Evolutionary conservation across 37 sponge, comb jelly and placozoan species (phyloP), one percentile per base, ranked within the genome.

Genomic region (Diacarnus erythraeanus): DNA sequence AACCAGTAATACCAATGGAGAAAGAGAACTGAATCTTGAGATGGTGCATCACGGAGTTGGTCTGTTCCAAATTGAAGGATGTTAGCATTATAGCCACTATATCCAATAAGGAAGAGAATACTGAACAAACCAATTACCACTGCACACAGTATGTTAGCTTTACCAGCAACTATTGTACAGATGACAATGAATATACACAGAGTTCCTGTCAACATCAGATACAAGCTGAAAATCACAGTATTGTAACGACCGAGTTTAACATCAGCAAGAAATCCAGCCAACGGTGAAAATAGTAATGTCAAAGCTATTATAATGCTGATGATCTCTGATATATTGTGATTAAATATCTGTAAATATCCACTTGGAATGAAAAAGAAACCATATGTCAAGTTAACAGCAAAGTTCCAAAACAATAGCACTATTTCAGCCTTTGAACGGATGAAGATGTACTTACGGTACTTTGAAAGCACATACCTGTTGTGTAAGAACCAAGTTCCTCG

Each of bases 181-280:
- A 47, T 47, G 12, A 12, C 6, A 15, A 47, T 60, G 4, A 60
- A 25, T 25, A 60, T 5, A 60, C 26, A 60, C 9, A 17, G 9
- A 25, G 6, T 60, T 5, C n/a, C 61, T 17, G 22, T 25, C 22
- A 60, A 25, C 22, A 25, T 60, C n/a, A 60, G 9, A 60, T 21
- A 17, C 27, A 25, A 26, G 22, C 61, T 60, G 22, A 5, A 21
- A n/a, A 20, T 6, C 26, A 60, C 26, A 26, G 27, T 25, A 4
- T 60, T 60, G 61, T 26, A 60, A 21, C 27, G 23, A 25, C 61
- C 61, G 22, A 60, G 22, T 25, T 60, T 60, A 60, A 60, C 27
- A 25, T 60, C 61, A 60, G 61, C 61, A 60, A 60, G 61, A 17
- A 60, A 60, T n/a, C 61, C 61, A 60, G 61, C 61, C 22, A 60